These are phyloP conservation scores for Bucco capensis DNA, from an alignment of 2,113 vertebrate genomes.

Conservation along the genomic window DNA sequence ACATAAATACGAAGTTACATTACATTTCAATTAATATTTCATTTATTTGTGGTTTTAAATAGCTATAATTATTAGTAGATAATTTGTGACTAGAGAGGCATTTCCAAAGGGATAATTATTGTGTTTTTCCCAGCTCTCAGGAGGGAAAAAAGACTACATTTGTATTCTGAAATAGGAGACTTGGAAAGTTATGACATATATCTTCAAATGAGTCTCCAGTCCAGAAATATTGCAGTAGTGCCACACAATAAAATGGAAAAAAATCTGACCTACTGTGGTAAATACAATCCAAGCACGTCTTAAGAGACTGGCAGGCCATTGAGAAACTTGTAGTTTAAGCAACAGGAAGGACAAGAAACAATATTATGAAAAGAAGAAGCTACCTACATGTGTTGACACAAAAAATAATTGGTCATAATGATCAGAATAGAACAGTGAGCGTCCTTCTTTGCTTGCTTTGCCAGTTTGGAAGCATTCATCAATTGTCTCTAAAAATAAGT, in stretches of 20 bases:
- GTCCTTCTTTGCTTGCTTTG: neutral
- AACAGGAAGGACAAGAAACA: neutral
- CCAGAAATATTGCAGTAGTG: neutral
- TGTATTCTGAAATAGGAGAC: neutral
- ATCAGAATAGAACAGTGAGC: neutral
- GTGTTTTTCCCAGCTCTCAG: neutral
- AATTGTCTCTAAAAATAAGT: neutral
- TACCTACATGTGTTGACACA: fast-evolving
- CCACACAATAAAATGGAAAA: neutral
- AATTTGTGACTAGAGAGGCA: neutral
- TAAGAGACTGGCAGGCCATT: neutral
- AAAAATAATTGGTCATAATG: neutral
- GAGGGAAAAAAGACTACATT: neutral
- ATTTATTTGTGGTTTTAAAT: neutral
- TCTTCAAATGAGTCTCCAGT: neutral
- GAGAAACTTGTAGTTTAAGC: neutral
- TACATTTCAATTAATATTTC: neutral
- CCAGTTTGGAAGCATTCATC: neutral
- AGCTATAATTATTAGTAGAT: neutral
- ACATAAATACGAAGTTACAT: neutral
- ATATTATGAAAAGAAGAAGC: neutral
- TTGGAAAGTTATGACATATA: neutral
- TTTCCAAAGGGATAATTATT: neutral
- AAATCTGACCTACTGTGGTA: fast-evolving
- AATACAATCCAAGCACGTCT: neutral